Base-by-base conservation (phyloP, 1,140 invertebrate genomes). In the Euwallacea similis region DNA sequence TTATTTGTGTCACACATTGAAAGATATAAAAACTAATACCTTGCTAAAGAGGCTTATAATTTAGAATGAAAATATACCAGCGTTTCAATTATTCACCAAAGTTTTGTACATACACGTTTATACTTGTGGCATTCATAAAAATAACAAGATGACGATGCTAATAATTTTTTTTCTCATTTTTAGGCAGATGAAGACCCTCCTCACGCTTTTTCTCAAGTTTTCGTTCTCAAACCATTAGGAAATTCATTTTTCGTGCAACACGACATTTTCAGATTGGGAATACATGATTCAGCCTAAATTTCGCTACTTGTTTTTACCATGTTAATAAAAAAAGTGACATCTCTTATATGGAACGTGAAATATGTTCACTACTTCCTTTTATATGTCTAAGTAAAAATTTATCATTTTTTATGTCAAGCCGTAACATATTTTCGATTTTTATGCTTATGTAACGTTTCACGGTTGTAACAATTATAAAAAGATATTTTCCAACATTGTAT, bases 171-270 rank as follows among this genome's bases (percentile, higher is more conserved):
- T 33, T 4, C 63, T 76, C 73, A 11, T 50, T 76, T 77, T 61
- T 86, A 96, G 93, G 92, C 93, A 79, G 94, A 97, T 81, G 93
- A 96, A 71, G 95, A 97, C 85, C 94, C 92, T 73, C 93, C 93
- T 76, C 94, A 96, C 82, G 89, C 92, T 61, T 97, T 91, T 83
- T 92, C 89, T 71, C 95, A 97, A 84, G 88, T 90, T 62, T 97
- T 97, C 83, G 90, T 96, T 71, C 83, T 98, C 77, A 96, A 95
- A 84, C 92, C 92, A 68, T 82, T 91, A 76, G 91, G 87, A 77
- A 90, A 88, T 73, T 90, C 90, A 64, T 97, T 93, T 85, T 96
- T 91, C 82, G 90, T 95, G 77, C 93, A 94, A 79, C 94, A 97
- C 80, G 94, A 97, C 79, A 93, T 96, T 79, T 97, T 97, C 86